Conservation (phyloP, 53 echinoderm and acorn worm species). For the Stichopus horrens region DNA sequence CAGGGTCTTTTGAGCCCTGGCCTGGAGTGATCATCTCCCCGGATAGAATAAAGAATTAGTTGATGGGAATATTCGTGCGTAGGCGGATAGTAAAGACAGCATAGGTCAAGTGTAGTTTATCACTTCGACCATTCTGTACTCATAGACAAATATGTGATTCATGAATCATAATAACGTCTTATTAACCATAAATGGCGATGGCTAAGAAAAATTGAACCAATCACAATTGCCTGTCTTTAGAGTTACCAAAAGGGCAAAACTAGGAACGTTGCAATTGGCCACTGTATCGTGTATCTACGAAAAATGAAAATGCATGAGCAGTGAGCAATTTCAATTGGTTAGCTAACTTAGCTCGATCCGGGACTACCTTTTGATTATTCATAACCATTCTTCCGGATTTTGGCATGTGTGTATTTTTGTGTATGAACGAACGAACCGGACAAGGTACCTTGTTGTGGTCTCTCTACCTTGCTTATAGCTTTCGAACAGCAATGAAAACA, state of each 20-base stretch:
- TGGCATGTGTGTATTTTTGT: constrained; percentile 40
- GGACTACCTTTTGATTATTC: constrained; percentile 6
- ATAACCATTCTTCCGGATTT: constrained; percentile 43
- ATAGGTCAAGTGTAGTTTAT: constrained; percentile 35
- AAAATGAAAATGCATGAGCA: constrained; percentile 24
- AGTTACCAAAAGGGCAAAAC: too few species aligned
- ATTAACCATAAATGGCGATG: constrained; percentile 24
- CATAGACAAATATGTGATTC: constrained; percentile 51
- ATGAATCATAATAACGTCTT: constrained; percentile 46
- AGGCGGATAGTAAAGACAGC: constrained; percentile 24
- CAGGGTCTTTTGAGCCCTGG: constrained; percentile 45
- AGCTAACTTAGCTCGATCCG: background rate
- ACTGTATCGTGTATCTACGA: background rate
- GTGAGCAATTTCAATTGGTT: background rate
- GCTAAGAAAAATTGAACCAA: background rate
- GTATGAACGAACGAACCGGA: background rate
- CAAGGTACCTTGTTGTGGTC: constrained; percentile 15
- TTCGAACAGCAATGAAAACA: constrained; percentile 29
- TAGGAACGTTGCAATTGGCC: constrained; percentile 4
- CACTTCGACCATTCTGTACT: constrained; percentile 15
- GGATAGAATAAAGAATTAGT: constrained; percentile 36
- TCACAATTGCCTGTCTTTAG: background rate
- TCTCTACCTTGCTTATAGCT: background rate
- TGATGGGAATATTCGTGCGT: constrained; percentile 46
- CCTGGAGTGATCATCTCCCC: constrained; percentile 13